Conservation (phyloP, 2,888 invertebrate species). For the Antheraea assamensis region DNA sequence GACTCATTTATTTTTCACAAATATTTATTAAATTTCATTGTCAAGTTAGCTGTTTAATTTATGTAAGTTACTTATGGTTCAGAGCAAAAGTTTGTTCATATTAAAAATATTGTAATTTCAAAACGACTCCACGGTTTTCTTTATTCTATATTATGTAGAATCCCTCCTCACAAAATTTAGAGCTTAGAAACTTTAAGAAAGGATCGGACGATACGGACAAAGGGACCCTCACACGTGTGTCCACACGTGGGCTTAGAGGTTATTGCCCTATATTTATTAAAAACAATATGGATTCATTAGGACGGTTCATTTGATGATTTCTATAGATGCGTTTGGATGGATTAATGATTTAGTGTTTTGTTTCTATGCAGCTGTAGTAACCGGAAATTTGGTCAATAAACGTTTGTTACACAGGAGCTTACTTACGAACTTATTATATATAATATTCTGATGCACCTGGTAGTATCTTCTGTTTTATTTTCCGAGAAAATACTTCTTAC, state of each 20-base stretch:
- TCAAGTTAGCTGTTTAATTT: background rate
- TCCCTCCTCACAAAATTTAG: conserved; percentile 66
- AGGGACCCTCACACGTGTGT: conserved; percentile 65
- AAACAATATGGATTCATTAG: conserved; percentile 66
- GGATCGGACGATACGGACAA: conserved; percentile 66
- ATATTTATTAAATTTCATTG: background rate
- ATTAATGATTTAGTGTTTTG: conserved; percentile 45
- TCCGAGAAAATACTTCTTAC: background rate
- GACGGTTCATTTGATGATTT: conserved; percentile 35
- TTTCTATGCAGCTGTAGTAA: conserved; percentile 62
- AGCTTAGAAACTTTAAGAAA: conserved; percentile 61
- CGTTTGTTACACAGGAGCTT: conserved; percentile 15
- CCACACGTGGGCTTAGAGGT: conserved; percentile 67
- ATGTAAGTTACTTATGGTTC: background rate
- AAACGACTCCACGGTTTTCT: conserved; percentile 12
- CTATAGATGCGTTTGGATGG: conserved; percentile 32
- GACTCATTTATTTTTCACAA: background rate
- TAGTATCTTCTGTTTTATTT: background rate
- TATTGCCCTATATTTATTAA: conserved; percentile 47
- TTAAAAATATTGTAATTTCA: background rate
- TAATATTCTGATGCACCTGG: conserved; percentile 7
- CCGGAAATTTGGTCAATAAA: conserved; percentile 46
- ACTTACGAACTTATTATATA: background rate
- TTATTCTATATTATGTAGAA: conserved; percentile 41
- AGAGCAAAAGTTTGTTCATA: background rate